Conservation (phyloP, 2,797 vertebrate species). For the Sylvia borin region DNA sequence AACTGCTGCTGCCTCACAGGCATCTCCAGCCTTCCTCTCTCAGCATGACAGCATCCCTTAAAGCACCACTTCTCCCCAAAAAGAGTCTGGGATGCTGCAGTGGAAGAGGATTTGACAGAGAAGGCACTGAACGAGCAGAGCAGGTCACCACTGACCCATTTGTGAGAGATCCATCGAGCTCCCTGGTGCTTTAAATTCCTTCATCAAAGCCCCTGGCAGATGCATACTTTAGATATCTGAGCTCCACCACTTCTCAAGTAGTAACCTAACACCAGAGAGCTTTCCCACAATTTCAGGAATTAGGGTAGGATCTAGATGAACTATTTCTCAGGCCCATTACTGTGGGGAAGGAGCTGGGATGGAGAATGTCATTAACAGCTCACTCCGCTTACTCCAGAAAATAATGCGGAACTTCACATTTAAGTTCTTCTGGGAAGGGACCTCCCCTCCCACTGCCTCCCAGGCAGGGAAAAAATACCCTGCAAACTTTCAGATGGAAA, state of each 20-base stretch:
- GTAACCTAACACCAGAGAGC: background rate
- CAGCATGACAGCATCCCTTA: background rate
- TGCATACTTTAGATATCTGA: background rate
- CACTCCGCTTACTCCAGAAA: background rate
- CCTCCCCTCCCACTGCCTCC: background rate
- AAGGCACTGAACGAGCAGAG: background rate
- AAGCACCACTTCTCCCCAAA: background rate
- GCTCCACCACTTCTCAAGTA: background rate
- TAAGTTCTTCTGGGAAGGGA: background rate
- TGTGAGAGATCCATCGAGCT: background rate
- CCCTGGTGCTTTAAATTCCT: background rate
- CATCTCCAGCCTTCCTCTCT: background rate
- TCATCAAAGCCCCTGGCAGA: background rate
- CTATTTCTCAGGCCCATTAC: background rate
- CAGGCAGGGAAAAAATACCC: background rate
- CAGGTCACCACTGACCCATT: background rate
- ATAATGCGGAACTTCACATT: background rate
- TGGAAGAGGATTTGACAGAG: background rate
- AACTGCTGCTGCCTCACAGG: background rate
- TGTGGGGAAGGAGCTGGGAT: background rate
- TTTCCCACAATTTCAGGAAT: background rate
- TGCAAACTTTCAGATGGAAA: background rate
- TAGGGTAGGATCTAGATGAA: constrained; percentile 1
- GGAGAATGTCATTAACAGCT: background rate
- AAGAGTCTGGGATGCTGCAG: background rate